Base-by-base conservation (phyloP, 2,113 vertebrate genomes). In the Calidris pugnax region DNA sequence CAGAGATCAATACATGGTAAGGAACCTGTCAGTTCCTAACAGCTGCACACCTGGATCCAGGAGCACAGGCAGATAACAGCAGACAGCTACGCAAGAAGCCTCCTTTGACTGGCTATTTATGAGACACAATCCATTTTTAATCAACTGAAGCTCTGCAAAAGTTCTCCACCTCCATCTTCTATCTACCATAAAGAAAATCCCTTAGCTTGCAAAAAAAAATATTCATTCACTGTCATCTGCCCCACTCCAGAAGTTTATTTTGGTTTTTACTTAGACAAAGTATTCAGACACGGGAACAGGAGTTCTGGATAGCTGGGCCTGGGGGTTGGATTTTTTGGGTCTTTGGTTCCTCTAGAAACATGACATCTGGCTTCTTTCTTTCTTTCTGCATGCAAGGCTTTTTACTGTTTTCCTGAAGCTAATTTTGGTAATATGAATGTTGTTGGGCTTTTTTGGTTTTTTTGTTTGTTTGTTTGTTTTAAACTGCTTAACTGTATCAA, bases 231-330 rank as follows among this genome's bases (percentile, higher is more conserved):
- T 57, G n/a, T 3, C 33, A 71, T 14, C 32, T 72, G 45, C 17
- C 18, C 5, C 30, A 50, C 2, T 6, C 16, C 1, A 1, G 4
- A 35, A 16, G 5, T 28, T 37, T 35, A 18, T 39, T 20, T 9
- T 32, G 55, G 28, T n/a, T 21, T 77, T 8, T 45, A 17, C 35
- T 73, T 33, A 55, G 18, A 35, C 53, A 39, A 79, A 53, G 6
- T 15, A 81, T 39, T 77, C 62, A 33, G 57, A 60, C 18, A 72
- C 2, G 1, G 22, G 10, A 91, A 81, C 4, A 39, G 6, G 87
- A 68, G 3, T 23, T 79, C 72, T 72, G 48, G 23, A 59, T 11
- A 59, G 24, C 32, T 55, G 17, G 17, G 27, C 11, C 9, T 32
- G 33, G 21, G 6, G 26, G 28, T 32, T 37, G 17, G 18, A 41